Percentiles rank a stretch among this genome's conserved stretches.
Conservation (phyloP, 2,797 vertebrate genomes). For the Mormyrus proboscirostris region DNA sequence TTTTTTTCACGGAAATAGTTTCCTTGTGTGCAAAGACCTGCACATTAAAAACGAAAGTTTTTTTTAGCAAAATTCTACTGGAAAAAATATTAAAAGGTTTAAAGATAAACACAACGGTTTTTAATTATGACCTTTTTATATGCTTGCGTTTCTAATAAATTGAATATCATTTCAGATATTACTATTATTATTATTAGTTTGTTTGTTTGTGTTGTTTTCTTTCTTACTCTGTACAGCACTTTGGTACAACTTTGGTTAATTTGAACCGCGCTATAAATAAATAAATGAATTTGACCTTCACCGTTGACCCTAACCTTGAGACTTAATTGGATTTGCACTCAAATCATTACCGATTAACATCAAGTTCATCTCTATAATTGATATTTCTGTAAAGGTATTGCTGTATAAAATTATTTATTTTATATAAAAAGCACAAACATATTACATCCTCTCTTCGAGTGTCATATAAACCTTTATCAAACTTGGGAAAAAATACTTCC, state of each 20-base stretch:
- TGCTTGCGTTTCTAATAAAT: neutral
- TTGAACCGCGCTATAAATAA: neutral
- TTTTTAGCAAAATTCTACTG: neutral
- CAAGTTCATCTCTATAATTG: neutral
- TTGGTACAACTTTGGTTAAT: neutral
- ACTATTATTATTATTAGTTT: neutral
- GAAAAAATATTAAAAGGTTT: neutral
- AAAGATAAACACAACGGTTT: neutral
- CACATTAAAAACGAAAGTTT: neutral
- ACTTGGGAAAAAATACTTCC: neutral
- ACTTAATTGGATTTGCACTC: neutral
- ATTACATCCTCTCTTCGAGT: too few species aligned
- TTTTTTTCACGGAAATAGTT: neutral
- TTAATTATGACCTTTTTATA: neutral
- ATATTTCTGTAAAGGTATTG: neutral
- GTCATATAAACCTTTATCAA: too few species aligned
- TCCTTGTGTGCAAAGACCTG: neutral
- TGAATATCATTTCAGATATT: neutral
- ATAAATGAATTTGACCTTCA: neutral
- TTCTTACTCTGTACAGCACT: neutral
- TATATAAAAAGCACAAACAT: neutral
- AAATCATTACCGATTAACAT: neutral
- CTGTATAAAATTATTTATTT: neutral
- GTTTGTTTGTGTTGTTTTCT: neutral
- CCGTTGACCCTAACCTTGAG: neutral